Percentiles rank a stretch among this genome's conserved stretches.
Evolutionary conservation across 2,797 vertebrate genomes (phyloP).

Genomic region (Acestrorhynchus altus): DNA sequence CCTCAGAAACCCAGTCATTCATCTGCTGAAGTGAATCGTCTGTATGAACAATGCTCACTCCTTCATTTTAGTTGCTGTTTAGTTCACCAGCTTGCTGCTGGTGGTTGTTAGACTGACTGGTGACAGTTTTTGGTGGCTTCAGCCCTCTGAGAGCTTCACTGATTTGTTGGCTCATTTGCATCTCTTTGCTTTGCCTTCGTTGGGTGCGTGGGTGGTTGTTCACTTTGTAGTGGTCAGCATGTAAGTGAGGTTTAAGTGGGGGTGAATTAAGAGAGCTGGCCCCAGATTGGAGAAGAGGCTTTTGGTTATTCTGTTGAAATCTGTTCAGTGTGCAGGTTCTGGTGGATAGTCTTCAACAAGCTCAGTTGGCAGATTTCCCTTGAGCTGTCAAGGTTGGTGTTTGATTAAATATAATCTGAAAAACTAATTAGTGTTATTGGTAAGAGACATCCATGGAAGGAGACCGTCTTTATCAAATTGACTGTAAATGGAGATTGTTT

Average conservation of each 20-base stretch:
- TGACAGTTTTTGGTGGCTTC: constrained; percentile 26
- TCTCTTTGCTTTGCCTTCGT: constrained; percentile 43
- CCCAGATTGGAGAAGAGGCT: constrained; percentile 41
- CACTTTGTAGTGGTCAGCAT: constrained; percentile 45
- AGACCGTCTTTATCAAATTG: background rate
- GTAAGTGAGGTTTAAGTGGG: constrained; percentile 51
- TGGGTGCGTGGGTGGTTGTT: constrained; percentile 50
- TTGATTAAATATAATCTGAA: too few species aligned
- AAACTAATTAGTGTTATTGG: background rate
- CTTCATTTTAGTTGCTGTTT: background rate
- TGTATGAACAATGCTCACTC: background rate
- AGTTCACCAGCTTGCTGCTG: background rate
- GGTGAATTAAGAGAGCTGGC: constrained; percentile 43
- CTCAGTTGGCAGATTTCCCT: background rate
- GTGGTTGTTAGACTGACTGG: constrained; percentile 17
- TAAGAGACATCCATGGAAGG: background rate
- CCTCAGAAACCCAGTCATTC: background rate
- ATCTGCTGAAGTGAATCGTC: background rate
- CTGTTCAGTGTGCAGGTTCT: background rate
- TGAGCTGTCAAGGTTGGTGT: background rate
- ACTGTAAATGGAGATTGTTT: background rate
- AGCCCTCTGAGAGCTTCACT: constrained; percentile 28
- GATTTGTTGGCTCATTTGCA: constrained; percentile 55
- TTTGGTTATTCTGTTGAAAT: background rate
- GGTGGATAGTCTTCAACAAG: background rate